phyloP scores from a whole-genome alignment of 1,140 invertebrate species.

The Drosophila nebulosa region DNA sequence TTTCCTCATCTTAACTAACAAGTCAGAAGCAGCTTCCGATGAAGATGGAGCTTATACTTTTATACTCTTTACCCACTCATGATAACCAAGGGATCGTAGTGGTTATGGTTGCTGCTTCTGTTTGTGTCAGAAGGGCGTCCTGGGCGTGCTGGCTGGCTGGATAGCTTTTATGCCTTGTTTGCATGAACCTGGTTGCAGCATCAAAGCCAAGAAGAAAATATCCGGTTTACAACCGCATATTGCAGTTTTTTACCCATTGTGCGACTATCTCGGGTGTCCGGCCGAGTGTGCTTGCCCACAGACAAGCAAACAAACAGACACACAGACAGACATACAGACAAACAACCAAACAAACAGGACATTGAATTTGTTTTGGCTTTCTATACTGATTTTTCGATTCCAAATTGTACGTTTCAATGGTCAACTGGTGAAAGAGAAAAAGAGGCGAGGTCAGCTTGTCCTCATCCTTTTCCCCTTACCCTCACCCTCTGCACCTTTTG shows the following conservation, averaged over 20 bases:
- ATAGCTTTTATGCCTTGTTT: slow-evolving; percentile 8
- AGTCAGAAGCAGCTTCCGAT: slow-evolving; percentile 56
- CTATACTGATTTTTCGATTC: slow-evolving; percentile 68
- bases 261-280: slow-evolving; percentile 34
- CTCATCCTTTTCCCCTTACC: too few relatives aligned
- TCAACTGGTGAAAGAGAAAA: slow-evolving; percentile 15
- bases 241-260: slow-evolving; percentile 67
- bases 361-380: slow-evolving; percentile 78
- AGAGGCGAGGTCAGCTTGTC: background rate
- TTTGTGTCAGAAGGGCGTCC: slow-evolving; percentile 22
- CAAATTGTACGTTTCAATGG: slow-evolving; percentile 75
- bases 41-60: slow-evolving; percentile 21
- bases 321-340: slow-evolving; percentile 5
- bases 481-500: too few relatives aligned
- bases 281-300: slow-evolving; percentile 40
- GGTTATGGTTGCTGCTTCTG: slow-evolving; percentile 22
- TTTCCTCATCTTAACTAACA: slow-evolving; percentile 48
- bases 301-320: slow-evolving; percentile 11
- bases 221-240: slow-evolving; percentile 67
- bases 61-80: background rate
- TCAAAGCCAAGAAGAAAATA: slow-evolving; percentile 53
- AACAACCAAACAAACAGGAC: slow-evolving; percentile 62
- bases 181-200: slow-evolving; percentile 17
- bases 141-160: background rate
- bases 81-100: background rate